Percentiles rank a stretch among this genome's conserved stretches.
Evolutionary conservation across 2,797 vertebrate species (phyloP).

Genomic region (Orestias chungarensis): DNA sequence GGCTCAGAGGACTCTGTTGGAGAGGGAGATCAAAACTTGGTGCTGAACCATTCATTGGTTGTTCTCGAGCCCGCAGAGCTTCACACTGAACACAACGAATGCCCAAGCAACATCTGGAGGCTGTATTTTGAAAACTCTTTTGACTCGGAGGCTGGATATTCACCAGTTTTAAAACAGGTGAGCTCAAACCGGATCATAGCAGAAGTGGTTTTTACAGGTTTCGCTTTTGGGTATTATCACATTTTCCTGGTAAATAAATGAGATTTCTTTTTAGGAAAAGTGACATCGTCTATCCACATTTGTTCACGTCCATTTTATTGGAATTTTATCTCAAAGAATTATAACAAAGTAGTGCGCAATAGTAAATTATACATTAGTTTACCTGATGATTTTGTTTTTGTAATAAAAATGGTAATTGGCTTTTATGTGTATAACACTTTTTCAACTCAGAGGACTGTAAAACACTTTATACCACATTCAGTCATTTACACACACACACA

Average conservation of each 20-base stretch:
- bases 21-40: conserved; percentile 78
- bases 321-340: too few relatives aligned
- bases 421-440: too few relatives aligned
- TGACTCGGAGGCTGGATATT: conserved; percentile 90
- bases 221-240: neutral
- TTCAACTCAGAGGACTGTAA: too few relatives aligned
- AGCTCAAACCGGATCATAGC: conserved; percentile 21
- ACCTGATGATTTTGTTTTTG: neutral
- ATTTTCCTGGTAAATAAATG: neutral
- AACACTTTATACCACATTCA: too few relatives aligned
- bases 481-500: too few relatives aligned
- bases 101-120: conserved; percentile 87
- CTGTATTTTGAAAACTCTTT: conserved; percentile 97
- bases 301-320: neutral
- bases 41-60: conserved; percentile 83
- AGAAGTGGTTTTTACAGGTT: neutral
- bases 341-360: neutral
- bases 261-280: neutral
- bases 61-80: conserved; percentile 84
- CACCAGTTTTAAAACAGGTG: conserved; percentile 86
- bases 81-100: conserved; percentile 77
- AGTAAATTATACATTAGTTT: neutral
- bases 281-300: neutral
- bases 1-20: conserved; percentile 88
- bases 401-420: neutral